Evolutionary conservation across 2,888 invertebrate species (phyloP), one percentile per base, ranked within the genome.

Genomic region (Gonocerus acuteangulatus): DNA sequence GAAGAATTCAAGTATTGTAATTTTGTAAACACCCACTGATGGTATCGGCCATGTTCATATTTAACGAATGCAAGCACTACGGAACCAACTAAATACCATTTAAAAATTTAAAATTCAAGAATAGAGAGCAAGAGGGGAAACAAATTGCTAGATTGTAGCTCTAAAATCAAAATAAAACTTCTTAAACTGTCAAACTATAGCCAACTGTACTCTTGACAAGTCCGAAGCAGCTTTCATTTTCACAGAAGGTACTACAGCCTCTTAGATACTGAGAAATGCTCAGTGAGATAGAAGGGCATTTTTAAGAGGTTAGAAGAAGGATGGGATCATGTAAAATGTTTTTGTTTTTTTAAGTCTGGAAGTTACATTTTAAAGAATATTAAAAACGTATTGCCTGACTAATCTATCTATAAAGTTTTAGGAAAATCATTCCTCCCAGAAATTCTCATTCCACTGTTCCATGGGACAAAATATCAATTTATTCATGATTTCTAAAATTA

Each of bases 21-120:
- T 58, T 61, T 54, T 64, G 64, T 64, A 64, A 64, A 64, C 64
- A 64, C 64, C 64, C 61, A 61, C 57, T 59, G 59, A 16, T 44
- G 34, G 18, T 42, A 57, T 57, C 61, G 57, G 64, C 64, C 64
- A 64, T 64, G 58, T 64, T 64, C 54, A 64, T 61, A 54, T 56
- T 61, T 56, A 11, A 15, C 15, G n/a, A 39, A 39, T 27, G n/a
- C 27, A 48, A 27, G 1, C 13, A 36, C 23, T 21, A 48, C 4
- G n/a, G n/a, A 15, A 39, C 3, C 4, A 39, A 39, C 4, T 6
- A 11, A n/a, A 11, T 9, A n/a, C n/a, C 39, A 39, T 39, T 39
- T 13, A 39, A 9, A 15, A n/a, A 13, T 3, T n/a, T 3, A 4
- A 39, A 39, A 39, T n/a, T n/a, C 15, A 39, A n/a, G 3, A 39